Evolutionary conservation across 2,888 invertebrate species (phyloP), one percentile per base, ranked within the genome.

Genomic region (Thereva nobilitata): DNA sequence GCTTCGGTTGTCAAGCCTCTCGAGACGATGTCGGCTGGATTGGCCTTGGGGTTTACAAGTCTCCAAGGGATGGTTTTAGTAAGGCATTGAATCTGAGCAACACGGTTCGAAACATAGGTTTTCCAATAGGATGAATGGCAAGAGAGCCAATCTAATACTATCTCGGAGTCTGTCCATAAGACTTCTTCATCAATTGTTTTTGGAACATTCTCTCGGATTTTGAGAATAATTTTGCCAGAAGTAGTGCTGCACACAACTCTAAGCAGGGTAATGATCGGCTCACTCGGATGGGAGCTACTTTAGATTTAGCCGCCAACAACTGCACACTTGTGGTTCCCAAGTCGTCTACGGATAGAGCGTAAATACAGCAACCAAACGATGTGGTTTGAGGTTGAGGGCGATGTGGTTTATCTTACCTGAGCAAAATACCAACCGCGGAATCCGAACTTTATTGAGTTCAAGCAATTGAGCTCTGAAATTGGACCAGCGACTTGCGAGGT

Each of bases 21-120:
- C 10, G 71, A 71, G 34, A 70, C 57, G 4, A 68, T 50, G 59
- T 73, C 72, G 7, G 71, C 72, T 1, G 72, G 71, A 63, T 73
- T 73, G 7, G 69, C 61, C 35, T 59, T n/a, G 2, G 70, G 57
- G 5, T 37, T 41, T 3, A 72, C 68, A 63, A 70, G 67, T 12
- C 64, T 50, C 72, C 72, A 73, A 10, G 44, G n/a, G n/a, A n/a
- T n/a, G n/a, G n/a, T n/a, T n/a, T n/a, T n/a, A n/a, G n/a, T n/a
- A n/a, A n/a, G n/a, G n/a, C 7, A 23, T n/a, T 71, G 70, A 23
- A 71, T 72, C 55, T 68, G 42, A 4, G 69, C 67, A 3, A 71
- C 67, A 42, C 68, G 23, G 52, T 71, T 69, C 6, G 68, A 44
- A n/a, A 66, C 68, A 44, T 54, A 68, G 1, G 56, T 50, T 47